phyloP scores from a whole-genome alignment of 2,113 vertebrate species.

The Phaethornis superciliosus region DNA sequence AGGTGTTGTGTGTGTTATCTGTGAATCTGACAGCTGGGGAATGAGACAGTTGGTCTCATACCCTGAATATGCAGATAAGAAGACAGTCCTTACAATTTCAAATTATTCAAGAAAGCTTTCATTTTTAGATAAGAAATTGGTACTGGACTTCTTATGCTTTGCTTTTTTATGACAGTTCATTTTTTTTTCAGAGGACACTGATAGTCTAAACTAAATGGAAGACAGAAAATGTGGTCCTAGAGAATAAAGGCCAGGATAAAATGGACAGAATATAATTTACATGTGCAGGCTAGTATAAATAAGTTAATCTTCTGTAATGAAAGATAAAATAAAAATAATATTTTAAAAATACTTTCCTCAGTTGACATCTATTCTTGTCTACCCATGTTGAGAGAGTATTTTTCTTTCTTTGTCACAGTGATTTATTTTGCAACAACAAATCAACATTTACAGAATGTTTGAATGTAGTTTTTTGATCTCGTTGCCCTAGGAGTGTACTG shows the following conservation, averaged over 20 bases:
- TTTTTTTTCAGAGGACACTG: neutral
- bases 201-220: neutral
- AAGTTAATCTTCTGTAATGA: neutral
- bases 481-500: rapidly evolving
- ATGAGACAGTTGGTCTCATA: neutral
- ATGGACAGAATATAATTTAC: neutral
- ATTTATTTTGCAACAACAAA: neutral
- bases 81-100: neutral
- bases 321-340: neutral
- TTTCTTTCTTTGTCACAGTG: neutral
- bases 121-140: neutral
- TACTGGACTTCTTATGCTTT: neutral
- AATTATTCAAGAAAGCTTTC: neutral
- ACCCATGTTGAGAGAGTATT: neutral
- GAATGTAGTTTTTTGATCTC: neutral
- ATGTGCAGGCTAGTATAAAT: neutral
- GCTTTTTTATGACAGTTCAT: neutral
- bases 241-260: neutral
- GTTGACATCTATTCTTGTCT: neutral
- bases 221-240: neutral
- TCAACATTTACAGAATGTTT: neutral
- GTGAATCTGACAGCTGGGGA: neutral
- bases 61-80: neutral
- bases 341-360: neutral
- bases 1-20: neutral